Percentiles rank a stretch among this genome's conserved stretches.
phyloP scores from a whole-genome alignment of 2,888 invertebrate genomes.

The Habrosyne pyritoides region DNA sequence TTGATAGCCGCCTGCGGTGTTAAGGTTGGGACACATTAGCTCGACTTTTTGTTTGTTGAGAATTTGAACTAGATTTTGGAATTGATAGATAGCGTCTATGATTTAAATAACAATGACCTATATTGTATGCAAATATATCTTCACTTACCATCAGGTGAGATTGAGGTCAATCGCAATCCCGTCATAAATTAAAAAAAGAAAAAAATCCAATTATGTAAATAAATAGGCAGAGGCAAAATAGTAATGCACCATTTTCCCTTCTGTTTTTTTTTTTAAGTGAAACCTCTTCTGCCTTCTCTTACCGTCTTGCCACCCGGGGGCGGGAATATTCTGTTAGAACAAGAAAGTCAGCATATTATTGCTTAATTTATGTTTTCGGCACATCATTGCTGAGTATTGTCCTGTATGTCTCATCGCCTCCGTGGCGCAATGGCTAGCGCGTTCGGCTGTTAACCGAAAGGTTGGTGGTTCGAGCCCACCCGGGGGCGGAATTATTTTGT shows the following conservation, averaged over 20 bases:
- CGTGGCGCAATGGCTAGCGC: slow-evolving; percentile 88
- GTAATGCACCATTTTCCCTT: no score
- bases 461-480: slow-evolving; percentile 99
- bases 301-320: slow-evolving; percentile 97
- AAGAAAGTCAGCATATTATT: not conserved
- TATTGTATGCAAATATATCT: no score
- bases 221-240: no score
- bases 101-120: no score
- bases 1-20: slow-evolving; percentile 8
- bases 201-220: no score
- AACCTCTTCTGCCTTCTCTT: no score
- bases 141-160: no score
- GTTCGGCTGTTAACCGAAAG: slow-evolving; percentile 99
- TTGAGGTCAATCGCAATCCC: no score
- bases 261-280: no score
- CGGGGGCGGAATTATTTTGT: slow-evolving; percentile 87
- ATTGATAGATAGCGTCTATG: no score
- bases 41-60: not conserved
- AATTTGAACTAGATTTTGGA: not conserved
- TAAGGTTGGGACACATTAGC: not conserved
- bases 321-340: slow-evolving; percentile 53
- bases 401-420: not conserved
- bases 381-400: not conserved
- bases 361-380: not conserved
- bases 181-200: no score